Evolutionary conservation across 2,888 invertebrate genomes (phyloP).

Genomic region (Dendrolimus houi): DNA sequence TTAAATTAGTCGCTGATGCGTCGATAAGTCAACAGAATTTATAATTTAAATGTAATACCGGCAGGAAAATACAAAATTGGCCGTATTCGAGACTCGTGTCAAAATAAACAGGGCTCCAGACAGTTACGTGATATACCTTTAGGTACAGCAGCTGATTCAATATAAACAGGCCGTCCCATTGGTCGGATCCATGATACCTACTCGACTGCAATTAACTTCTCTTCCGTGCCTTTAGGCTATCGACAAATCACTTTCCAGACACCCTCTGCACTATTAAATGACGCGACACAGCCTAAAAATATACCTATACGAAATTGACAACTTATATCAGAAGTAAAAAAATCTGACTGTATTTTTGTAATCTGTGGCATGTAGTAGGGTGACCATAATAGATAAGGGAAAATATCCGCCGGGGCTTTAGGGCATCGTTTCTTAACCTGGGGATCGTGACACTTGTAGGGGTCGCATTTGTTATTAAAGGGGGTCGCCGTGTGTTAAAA

Average conservation of each 20-base stretch:
- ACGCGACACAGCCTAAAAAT: conserved; percentile 1
- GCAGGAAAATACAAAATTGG: neutral
- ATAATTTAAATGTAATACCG: neutral
- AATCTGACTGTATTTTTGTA: neutral
- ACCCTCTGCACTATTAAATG: conserved; percentile 16
- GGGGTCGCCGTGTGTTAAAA: too few species aligned
- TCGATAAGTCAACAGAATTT: neutral
- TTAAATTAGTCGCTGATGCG: too few species aligned
- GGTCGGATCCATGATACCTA: conserved; percentile 58
- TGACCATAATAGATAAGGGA: conserved; percentile 32
- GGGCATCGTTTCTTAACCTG: too few species aligned
- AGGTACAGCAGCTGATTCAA: conserved; percentile 27
- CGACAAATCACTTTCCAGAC: conserved; percentile 58
- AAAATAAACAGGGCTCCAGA: conserved; percentile 4
- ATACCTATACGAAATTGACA: neutral
- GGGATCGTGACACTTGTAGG: too few species aligned
- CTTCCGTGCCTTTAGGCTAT: conserved; percentile 56
- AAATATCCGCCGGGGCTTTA: conserved; percentile 18
- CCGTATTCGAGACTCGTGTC: neutral
- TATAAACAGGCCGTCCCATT: conserved; percentile 52
- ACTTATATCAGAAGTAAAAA: neutral
- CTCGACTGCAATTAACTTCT: conserved; percentile 56
- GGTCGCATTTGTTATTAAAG: too few species aligned
- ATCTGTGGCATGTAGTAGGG: conserved; percentile 14
- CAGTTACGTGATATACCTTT: conserved; percentile 2